Base-by-base conservation (phyloP, 2,113 vertebrate genomes). In the Grallaria varia region DNA sequence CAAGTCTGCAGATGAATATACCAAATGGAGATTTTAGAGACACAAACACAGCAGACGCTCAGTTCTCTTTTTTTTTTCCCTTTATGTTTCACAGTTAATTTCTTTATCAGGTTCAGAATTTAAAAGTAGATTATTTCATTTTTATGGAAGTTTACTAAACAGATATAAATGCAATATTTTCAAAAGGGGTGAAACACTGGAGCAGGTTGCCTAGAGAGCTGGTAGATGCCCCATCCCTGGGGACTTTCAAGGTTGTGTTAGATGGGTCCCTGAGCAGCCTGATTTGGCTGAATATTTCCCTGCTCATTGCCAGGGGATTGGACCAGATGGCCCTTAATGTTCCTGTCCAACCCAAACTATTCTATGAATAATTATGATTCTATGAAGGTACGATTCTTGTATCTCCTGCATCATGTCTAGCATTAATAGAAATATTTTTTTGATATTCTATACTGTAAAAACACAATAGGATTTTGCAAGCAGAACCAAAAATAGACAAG, bases 241-340 rank as follows among this genome's bases (percentile, higher is more conserved):
- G 25, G 80, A 52, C 8, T 22, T 73, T 40, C 13, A 22, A 58
- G 28, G 30, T 30, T 0, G 0, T 8, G 13, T 25, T 73, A 33
- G 4, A 40, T 0, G 0, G 6, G 4, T 6, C 7, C 74, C 33
- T 58, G 33, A 37, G 42, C 15, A 92, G 27, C 11, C 25, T 30
- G 25, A 37, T 13, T 13, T 47, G 6, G 6, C 42, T 23, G 24
- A 63, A 68, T 55, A 73, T 28, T 10, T 28, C 31, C n/a, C 20
- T 82, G 21, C 2, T n/a, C 3, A 8, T 31, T 23, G 23, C 16
- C 42, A 19, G 17, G 17, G 5, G 5, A 5, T 78, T 78, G 44
- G 27, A 22, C 7, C 24, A 39, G 9, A n/a, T 28, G 31, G 0
- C 4, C 9, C 31, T 78, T 73, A 53, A 69, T 49, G 8, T 15